Evolutionary conservation across 2,888 invertebrate species (phyloP).

Genomic region (Mesochorus sp.): DNA sequence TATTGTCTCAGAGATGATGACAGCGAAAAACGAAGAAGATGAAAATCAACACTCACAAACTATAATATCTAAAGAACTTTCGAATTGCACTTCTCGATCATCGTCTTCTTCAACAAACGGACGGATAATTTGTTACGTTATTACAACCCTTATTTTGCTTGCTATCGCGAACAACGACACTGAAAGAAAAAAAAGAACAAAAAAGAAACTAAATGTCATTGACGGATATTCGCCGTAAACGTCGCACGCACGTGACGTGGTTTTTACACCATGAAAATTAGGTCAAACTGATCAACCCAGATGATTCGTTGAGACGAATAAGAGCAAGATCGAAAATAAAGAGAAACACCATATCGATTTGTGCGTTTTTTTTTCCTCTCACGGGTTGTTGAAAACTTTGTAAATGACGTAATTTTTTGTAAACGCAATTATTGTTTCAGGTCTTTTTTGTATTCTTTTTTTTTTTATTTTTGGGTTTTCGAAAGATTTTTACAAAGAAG

Average conservation of each 20-base stretch:
- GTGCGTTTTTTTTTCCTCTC: neutral
- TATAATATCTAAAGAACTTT: slow-evolving; percentile 12
- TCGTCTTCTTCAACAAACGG: slow-evolving; percentile 26
- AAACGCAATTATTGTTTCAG: neutral
- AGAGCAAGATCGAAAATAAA: neutral
- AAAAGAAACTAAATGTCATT: neutral
- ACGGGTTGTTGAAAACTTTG: neutral
- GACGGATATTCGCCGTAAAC: neutral
- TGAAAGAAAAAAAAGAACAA: too few species aligned
- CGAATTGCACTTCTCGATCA: slow-evolving; percentile 6
- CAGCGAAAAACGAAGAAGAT: neutral
- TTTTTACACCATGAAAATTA: slow-evolving; percentile 4
- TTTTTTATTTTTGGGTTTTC: neutral
- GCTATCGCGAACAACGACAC: neutral
- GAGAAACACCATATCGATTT: slow-evolving; percentile 12
- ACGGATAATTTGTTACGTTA: slow-evolving; percentile 26
- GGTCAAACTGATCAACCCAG: neutral
- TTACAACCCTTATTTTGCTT: neutral
- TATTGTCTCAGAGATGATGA: slow-evolving; percentile 8
- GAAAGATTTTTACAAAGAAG: slow-evolving; percentile 31
- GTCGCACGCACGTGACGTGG: slow-evolving; percentile 31
- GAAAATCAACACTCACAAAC: neutral
- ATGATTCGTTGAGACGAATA: neutral
- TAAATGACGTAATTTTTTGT: neutral
- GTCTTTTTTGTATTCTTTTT: slow-evolving; percentile 4